Evolutionary conservation across 2,113 vertebrate species (phyloP).

Genomic region (Tiliqua scincoides): DNA sequence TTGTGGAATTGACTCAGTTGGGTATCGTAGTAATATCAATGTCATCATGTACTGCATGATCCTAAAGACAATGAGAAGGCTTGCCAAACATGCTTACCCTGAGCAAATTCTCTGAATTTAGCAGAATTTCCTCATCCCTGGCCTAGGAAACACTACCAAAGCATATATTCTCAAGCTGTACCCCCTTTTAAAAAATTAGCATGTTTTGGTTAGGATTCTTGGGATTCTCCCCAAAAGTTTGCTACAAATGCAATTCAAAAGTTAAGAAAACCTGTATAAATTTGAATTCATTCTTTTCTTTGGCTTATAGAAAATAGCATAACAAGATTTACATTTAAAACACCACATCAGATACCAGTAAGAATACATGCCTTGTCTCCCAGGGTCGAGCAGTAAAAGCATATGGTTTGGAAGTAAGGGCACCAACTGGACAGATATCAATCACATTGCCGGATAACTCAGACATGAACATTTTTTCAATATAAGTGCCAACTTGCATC

Average conservation of each 20-base stretch:
- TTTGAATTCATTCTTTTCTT: not conserved
- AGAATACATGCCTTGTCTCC: constrained; percentile 90
- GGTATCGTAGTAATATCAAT: not conserved
- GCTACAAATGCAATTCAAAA: not conserved
- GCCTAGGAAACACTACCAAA: too few species aligned
- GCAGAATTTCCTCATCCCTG: not conserved
- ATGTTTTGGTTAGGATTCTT: not conserved
- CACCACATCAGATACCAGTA: not conserved
- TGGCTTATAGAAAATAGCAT: not conserved
- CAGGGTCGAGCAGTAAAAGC: constrained; percentile 96
- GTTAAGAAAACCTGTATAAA: not conserved
- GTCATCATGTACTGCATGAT: not conserved
- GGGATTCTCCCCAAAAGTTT: not conserved
- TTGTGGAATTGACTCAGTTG: not conserved
- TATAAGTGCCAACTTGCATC: constrained; percentile 95
- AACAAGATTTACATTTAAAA: not conserved
- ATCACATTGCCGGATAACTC: constrained; percentile 97
- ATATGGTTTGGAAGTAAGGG: constrained; percentile 97
- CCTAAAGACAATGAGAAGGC: not conserved
- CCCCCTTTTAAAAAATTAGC: not conserved
- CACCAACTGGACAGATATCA: constrained; percentile 96
- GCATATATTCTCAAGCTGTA: not conserved
- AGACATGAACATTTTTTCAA: constrained; percentile 99
- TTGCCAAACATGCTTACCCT: not conserved
- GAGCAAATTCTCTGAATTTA: not conserved